Percentiles rank a stretch among this genome's conserved stretches.
Evolutionary conservation across 2,113 vertebrate genomes (phyloP).

Genomic region (human): DNA sequence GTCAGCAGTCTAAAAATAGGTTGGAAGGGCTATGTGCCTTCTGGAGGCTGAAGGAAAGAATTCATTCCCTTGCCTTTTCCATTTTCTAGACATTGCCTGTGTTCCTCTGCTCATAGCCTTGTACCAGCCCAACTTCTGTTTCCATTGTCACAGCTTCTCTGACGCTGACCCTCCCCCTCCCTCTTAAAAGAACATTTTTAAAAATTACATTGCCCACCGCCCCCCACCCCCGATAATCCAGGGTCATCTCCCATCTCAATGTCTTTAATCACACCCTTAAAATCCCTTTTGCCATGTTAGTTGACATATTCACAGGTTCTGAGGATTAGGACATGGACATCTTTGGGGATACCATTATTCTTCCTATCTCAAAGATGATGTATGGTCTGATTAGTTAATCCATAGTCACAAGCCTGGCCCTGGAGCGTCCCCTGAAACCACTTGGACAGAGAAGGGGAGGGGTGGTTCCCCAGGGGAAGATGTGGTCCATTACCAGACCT

Average conservation of each 20-base stretch:
- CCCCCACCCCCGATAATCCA: too few species aligned
- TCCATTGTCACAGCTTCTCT: background rate
- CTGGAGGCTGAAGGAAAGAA: background rate
- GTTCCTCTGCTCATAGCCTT: background rate
- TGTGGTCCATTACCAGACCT: too few species aligned
- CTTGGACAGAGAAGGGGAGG: too few species aligned
- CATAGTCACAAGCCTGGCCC: background rate
- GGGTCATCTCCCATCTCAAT: background rate
- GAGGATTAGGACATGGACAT: background rate
- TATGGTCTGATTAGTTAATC: background rate
- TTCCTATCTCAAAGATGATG: background rate
- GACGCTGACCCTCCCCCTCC: background rate
- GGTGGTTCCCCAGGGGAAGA: too few species aligned
- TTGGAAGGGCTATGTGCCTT: background rate
- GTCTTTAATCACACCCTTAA: background rate
- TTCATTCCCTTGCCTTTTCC: rapidly evolving
- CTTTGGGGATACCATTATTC: background rate
- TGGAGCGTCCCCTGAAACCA: background rate
- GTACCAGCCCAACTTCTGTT: background rate
- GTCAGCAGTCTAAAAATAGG: background rate
- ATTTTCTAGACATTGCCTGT: background rate
- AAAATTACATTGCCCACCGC: background rate
- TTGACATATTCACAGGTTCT: background rate
- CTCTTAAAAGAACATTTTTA: too few species aligned
- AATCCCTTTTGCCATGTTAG: background rate